These are phyloP conservation scores for Elephantulus edwardii DNA, from an alignment of 2,113 vertebrate genomes.

Conservation along the genomic window DNA sequence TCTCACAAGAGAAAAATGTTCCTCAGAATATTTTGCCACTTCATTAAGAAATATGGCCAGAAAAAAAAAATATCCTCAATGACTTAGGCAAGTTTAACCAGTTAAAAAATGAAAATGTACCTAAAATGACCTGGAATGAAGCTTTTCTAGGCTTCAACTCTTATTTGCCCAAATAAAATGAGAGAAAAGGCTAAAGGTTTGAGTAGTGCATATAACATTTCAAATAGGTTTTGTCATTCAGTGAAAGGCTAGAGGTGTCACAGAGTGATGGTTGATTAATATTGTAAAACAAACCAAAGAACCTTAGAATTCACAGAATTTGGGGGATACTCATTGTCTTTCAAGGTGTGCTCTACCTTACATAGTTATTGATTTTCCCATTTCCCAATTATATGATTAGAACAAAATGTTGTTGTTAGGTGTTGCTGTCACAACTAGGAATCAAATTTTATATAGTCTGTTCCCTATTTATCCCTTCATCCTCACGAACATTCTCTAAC, in stretches of 20 bases:
- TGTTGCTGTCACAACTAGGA: too few relatives aligned
- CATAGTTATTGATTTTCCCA: neutral
- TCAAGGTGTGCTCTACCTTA: neutral
- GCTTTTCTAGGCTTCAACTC: neutral
- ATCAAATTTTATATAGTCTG: neutral
- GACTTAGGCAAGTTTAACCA: neutral
- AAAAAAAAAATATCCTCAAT: slow-evolving; percentile 56
- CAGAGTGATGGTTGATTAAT: neutral
- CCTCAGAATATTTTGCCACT: slow-evolving; percentile 44
- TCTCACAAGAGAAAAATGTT: slow-evolving; percentile 50
- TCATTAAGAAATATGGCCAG: slow-evolving; percentile 45
- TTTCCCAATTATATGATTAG: neutral
- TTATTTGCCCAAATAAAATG: neutral
- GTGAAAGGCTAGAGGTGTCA: neutral
- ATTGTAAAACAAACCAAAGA: neutral
- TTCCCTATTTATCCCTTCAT: neutral
- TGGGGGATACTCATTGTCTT: too few relatives aligned
- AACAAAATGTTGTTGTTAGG: neutral
- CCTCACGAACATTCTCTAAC: neutral
- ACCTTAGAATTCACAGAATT: neutral
- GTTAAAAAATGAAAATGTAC: neutral
- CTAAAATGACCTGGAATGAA: neutral
- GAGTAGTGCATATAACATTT: neutral
- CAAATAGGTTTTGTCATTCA: neutral
- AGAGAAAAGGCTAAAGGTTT: neutral